A percentile compares a stretch with the other conserved stretches of the same genome.
Evolutionary conservation across 1,140 invertebrate species (phyloP).

Genomic region (Halesus radiatus): DNA sequence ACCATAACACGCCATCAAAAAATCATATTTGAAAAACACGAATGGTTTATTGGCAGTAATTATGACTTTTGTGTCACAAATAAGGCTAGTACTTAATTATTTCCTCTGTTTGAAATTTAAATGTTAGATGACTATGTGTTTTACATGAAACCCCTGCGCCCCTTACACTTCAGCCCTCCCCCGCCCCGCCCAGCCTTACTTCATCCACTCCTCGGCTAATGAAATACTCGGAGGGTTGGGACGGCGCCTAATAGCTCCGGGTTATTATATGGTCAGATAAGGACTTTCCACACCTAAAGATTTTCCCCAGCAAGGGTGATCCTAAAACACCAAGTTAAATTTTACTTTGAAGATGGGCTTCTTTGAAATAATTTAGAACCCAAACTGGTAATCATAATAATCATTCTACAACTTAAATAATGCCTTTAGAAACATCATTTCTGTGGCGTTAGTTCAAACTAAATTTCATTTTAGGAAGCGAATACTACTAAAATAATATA

Average conservation of each 20-base stretch:
- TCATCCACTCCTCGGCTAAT: conserved; percentile 52
- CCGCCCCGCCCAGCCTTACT: neutral
- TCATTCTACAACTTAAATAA: neutral
- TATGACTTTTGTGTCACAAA: too few species aligned
- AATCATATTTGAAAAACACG: too few species aligned
- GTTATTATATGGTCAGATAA: conserved; percentile 58
- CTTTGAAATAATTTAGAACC: neutral
- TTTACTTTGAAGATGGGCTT: neutral
- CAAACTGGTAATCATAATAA: conserved; percentile 4
- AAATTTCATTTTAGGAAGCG: too few species aligned
- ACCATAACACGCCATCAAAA: too few species aligned
- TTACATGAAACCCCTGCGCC: too few species aligned
- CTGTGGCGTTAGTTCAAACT: too few species aligned
- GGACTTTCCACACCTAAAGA: conserved; percentile 54
- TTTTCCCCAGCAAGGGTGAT: conserved; percentile 44
- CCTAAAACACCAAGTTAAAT: neutral
- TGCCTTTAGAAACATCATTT: too few species aligned
- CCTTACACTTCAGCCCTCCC: neutral
- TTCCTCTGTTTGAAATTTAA: too few species aligned
- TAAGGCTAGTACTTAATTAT: too few species aligned
- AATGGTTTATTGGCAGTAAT: too few species aligned
- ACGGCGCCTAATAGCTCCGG: conserved; percentile 51
- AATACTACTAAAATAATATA: too few species aligned
- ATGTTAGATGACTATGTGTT: too few species aligned
- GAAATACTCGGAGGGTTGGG: conserved; percentile 52